These are phyloP conservation scores for Agrochola lychnidis DNA, from an alignment of 2,888 invertebrate genomes.

Conservation along the genomic window DNA sequence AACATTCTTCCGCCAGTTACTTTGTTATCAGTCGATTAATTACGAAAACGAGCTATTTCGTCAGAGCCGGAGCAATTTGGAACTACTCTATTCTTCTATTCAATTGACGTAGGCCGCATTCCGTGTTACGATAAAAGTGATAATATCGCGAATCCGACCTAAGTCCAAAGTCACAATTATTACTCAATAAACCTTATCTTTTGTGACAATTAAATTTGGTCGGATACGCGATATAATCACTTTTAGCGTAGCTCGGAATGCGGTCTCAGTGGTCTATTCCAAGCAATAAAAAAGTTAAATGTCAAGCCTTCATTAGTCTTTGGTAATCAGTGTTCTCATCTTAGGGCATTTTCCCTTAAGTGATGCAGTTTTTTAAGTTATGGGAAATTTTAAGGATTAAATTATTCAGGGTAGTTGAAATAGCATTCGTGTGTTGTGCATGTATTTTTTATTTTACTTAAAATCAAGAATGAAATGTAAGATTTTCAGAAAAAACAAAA, in stretches of 20 bases:
- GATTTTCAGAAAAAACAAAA: neutral
- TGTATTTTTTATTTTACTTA: neutral
- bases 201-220: no score
- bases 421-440: neutral
- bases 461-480: neutral
- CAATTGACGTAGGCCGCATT: no score
- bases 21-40: neutral
- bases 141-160: no score
- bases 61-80: neutral
- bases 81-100: neutral
- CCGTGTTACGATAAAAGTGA: no score
- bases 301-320: slow-evolving; percentile 3
- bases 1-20: neutral
- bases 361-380: neutral
- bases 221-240: no score
- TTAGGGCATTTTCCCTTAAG: neutral
- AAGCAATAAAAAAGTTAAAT: slow-evolving; percentile 11
- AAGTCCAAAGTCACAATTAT: no score
- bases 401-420: neutral
- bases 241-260: no score
- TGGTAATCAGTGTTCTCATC: slow-evolving; percentile 2
- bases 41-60: neutral
- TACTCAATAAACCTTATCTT: no score
- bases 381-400: neutral
- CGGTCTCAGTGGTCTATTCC: neutral